Conservation (phyloP, 2,888 invertebrate genomes). For the Papilio gigon region DNA sequence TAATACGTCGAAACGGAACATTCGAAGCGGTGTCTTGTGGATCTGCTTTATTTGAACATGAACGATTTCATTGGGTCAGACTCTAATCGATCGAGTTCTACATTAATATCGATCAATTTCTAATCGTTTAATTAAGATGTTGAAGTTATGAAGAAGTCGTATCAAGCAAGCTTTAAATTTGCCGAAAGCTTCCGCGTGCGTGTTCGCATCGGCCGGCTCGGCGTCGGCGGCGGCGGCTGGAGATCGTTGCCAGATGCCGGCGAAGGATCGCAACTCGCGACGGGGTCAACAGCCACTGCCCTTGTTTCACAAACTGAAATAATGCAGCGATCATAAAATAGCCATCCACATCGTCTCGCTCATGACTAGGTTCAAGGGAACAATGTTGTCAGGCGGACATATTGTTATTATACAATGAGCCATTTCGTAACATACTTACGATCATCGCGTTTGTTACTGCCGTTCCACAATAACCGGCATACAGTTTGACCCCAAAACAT, state of each 20-base stretch:
- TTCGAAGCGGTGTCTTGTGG: conserved; percentile 52
- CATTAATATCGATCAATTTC: conserved; percentile 52
- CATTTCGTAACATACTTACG: conserved; percentile 32
- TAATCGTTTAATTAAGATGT: conserved; percentile 59
- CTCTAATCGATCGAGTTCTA: conserved; percentile 42
- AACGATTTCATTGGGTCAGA: conserved; percentile 69
- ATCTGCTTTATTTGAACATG: conserved; percentile 70
- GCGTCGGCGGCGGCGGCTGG: conserved; percentile 58
- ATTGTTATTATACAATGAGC: conserved; percentile 43
- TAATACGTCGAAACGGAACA: conserved; percentile 69
- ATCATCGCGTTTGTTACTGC: conserved; percentile 20
- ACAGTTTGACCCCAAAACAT: conserved; percentile 32
- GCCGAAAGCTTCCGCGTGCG: conserved; percentile 72
- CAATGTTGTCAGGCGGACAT: conserved; percentile 47
- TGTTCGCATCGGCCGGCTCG: conserved; percentile 38
- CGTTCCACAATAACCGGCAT: conserved; percentile 31
- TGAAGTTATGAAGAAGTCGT: conserved; percentile 43
- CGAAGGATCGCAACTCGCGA: conserved; percentile 76
- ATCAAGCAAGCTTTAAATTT: conserved; percentile 66
- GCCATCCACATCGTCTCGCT: conserved; percentile 52
- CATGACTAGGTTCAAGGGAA: conserved; percentile 64
- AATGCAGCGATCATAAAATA: conserved; percentile 60
- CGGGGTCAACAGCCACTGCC: conserved; percentile 82
- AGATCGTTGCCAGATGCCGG: conserved; percentile 80
- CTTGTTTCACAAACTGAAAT: conserved; percentile 79